Percentiles rank a stretch among this genome's conserved stretches.
phyloP scores from a whole-genome alignment of 2,888 invertebrate species.

The Pocota personata region DNA sequence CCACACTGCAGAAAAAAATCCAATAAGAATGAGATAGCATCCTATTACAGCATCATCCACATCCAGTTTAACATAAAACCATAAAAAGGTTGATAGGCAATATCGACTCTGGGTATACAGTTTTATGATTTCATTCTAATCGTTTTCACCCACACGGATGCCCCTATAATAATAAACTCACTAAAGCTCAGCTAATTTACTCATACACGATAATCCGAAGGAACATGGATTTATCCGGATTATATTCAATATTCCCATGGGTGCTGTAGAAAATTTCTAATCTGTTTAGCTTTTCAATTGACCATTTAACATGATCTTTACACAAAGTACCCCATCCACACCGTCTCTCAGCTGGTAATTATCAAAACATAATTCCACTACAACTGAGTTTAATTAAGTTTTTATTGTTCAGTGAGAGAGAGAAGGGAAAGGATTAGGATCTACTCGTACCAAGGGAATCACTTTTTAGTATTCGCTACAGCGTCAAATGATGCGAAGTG shows the following conservation, averaged over 20 bases:
- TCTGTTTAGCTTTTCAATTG: slow-evolving; percentile 19
- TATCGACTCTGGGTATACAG: neutral
- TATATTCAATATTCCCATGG: slow-evolving; percentile 7
- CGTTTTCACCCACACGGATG: slow-evolving; percentile 7
- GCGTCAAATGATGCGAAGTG: neutral
- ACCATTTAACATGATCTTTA: neutral
- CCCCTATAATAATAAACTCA: slow-evolving; percentile 7
- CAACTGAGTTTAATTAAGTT: slow-evolving; percentile 32
- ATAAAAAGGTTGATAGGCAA: slow-evolving; percentile 52
- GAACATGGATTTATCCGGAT: slow-evolving; percentile 19
- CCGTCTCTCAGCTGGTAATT: slow-evolving; percentile 7
- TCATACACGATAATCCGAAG: slow-evolving; percentile 15
- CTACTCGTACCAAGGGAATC: neutral
- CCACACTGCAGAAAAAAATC: neutral
- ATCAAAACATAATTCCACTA: slow-evolving; percentile 28
- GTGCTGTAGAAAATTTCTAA: neutral
- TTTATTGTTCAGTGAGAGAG: neutral
- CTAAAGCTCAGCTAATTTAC: slow-evolving; percentile 41
- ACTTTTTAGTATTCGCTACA: neutral
- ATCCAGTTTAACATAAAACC: slow-evolving; percentile 14
- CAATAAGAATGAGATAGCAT: slow-evolving; percentile 31
- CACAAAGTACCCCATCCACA: neutral
- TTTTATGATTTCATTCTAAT: slow-evolving; percentile 20
- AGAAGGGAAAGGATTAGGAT: neutral
- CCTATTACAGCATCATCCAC: slow-evolving; percentile 23